These are phyloP conservation scores for Microplitis demolitor DNA, from an alignment of 1,140 invertebrate genomes.

Conservation along the genomic window DNA sequence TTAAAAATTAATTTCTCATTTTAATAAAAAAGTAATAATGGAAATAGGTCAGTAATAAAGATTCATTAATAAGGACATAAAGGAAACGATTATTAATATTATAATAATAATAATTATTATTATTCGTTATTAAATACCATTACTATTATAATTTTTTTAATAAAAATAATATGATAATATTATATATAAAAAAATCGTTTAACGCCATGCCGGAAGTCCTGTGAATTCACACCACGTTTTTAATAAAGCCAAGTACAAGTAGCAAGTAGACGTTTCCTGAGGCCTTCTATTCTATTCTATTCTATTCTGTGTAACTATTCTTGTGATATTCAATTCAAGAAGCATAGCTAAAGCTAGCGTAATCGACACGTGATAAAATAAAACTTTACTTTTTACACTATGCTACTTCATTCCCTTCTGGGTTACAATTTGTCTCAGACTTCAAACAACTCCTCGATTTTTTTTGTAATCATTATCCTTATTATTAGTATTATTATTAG, in stretches of 20 bases:
- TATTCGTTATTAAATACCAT: background rate
- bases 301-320: background rate
- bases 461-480: too few relatives aligned
- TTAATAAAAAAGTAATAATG: too few relatives aligned
- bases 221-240: conserved; percentile 15
- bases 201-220: background rate
- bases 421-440: background rate
- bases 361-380: conserved; percentile 2
- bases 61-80: too few relatives aligned
- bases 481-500: too few relatives aligned
- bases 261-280: background rate
- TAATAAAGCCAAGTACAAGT: conserved; percentile 6
- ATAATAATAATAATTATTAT: background rate
- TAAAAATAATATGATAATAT: background rate
- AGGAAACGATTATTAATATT: background rate
- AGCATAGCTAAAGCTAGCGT: background rate
- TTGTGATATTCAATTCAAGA: background rate
- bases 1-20: too few relatives aligned
- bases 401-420: background rate
- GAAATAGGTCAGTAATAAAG: too few relatives aligned
- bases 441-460: too few relatives aligned
- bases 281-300: background rate
- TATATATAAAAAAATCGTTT: background rate
- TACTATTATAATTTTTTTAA: background rate
- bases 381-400: background rate